Percentiles rank a stretch among this genome's conserved stretches.
Evolutionary conservation across 2,113 vertebrate genomes (phyloP).

Genomic region (Myiagra hebetior): DNA sequence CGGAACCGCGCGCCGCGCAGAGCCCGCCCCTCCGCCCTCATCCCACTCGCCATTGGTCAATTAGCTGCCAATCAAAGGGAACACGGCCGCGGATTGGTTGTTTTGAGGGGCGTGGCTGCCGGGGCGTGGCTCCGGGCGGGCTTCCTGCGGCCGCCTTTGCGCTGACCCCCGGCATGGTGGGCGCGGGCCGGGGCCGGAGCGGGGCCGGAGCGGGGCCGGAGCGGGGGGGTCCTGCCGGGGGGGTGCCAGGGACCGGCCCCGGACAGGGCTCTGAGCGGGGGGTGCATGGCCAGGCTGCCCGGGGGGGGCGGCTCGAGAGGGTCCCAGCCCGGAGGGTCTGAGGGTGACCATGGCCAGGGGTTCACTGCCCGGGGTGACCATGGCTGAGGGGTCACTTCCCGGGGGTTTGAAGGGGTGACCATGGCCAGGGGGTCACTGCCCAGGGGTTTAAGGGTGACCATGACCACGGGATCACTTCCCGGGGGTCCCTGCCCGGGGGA

Average conservation of each 20-base stretch:
- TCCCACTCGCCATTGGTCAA: fast-evolving
- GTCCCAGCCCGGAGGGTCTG: not conserved
- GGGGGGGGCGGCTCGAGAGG: too few species aligned
- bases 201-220: not conserved
- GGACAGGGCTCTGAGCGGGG: too few species aligned
- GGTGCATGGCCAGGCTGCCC: not conserved
- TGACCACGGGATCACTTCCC: too few species aligned
- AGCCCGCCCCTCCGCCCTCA: fast-evolving
- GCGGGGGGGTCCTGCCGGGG: not conserved
- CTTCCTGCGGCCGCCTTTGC: slow-evolving; percentile 12
- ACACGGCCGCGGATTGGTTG: fast-evolving
- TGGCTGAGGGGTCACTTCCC: not conserved
- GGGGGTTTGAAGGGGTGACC: too few species aligned
- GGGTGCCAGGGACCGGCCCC: not conserved
- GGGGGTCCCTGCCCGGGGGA: not conserved
- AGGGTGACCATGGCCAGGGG: not conserved
- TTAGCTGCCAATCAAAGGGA: fast-evolving
- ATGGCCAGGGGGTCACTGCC: too few species aligned
- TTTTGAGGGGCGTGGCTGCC: fast-evolving
- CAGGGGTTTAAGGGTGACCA: too few species aligned
- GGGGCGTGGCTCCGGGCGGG: fast-evolving
- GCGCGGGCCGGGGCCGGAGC: not conserved
- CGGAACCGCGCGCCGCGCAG: not conserved
- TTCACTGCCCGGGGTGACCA: too few species aligned
- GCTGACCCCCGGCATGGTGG: slow-evolving; percentile 36